Evolutionary conservation across 1,140 invertebrate genomes (phyloP).

Genomic region (Antheraea pernyi): DNA sequence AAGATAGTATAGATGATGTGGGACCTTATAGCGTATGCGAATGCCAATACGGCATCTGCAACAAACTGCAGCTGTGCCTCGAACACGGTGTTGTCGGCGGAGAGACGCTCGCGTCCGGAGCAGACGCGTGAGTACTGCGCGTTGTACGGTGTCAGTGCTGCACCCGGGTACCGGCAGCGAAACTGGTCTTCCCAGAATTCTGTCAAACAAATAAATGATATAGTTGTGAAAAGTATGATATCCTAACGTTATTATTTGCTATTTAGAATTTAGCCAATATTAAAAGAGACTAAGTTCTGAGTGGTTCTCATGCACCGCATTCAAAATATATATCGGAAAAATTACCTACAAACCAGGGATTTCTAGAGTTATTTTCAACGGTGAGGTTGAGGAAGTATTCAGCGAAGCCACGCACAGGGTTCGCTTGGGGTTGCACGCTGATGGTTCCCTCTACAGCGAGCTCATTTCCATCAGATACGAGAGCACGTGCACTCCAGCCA

Average conservation of each 20-base stretch:
- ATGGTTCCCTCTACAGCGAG: constrained; percentile 93
- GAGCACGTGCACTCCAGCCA: constrained; percentile 92
- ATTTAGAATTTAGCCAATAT: not conserved
- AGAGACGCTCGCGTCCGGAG: constrained; percentile 86
- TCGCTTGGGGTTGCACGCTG: constrained; percentile 94
- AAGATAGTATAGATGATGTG: not conserved
- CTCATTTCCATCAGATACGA: constrained; percentile 94
- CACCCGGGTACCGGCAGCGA: constrained; percentile 88
- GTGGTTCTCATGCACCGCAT: not conserved
- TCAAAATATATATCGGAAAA: not conserved
- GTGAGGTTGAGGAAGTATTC: constrained; percentile 94
- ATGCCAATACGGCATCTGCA: constrained; percentile 95
- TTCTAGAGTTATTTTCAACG: constrained; percentile 91
- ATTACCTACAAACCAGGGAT: constrained; percentile 95
- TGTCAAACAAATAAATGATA: constrained; percentile 53
- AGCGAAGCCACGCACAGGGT: constrained; percentile 92
- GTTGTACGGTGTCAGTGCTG: constrained; percentile 89
- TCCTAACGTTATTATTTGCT: too few relatives aligned
- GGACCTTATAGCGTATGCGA: constrained; percentile 92
- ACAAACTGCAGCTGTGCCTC: constrained; percentile 96
- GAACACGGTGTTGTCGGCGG: constrained; percentile 87
- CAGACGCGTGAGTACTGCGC: constrained; percentile 83
- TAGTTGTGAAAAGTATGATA: too few relatives aligned
- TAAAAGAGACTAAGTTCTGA: not conserved
- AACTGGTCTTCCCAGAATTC: constrained; percentile 98